These are phyloP conservation scores for Bungarus multicinctus DNA, from an alignment of 2,113 vertebrate genomes.

Conservation along the genomic window DNA sequence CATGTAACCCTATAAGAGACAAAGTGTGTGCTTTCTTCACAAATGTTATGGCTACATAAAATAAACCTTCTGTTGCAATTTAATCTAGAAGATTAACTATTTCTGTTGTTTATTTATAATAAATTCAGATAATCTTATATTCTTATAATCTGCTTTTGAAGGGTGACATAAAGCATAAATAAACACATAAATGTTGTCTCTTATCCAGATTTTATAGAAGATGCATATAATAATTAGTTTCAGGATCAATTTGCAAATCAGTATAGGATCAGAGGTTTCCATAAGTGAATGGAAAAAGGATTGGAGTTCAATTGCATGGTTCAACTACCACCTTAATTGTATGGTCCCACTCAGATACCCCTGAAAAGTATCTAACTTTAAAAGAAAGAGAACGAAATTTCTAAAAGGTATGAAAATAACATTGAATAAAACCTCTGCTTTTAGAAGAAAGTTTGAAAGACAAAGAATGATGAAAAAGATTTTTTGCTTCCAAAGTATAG, in stretches of 20 bases:
- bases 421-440: not conserved
- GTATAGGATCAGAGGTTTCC: not conserved
- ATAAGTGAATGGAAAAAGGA: not conserved
- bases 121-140: not conserved
- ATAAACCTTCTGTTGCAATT: not conserved
- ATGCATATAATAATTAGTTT: not conserved
- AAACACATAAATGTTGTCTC: not conserved
- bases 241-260: not conserved
- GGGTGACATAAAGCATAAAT: not conserved
- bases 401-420: not conserved
- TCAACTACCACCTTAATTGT: not conserved
- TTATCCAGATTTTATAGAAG: not conserved
- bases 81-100: not conserved
- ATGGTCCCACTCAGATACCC: not conserved
- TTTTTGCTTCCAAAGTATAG: not conserved
- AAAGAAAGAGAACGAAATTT: not conserved
- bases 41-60: not conserved
- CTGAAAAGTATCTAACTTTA: not conserved
- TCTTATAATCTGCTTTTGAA: not conserved
- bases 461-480: not conserved
- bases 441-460: not conserved
- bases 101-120: not conserved
- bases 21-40: not conserved
- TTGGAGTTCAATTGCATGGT: not conserved
- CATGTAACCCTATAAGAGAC: not conserved